Evolutionary conservation across 2,888 invertebrate species (phyloP), one percentile per base, ranked within the genome.

Genomic region (Drosophila pseudotakahashii): DNA sequence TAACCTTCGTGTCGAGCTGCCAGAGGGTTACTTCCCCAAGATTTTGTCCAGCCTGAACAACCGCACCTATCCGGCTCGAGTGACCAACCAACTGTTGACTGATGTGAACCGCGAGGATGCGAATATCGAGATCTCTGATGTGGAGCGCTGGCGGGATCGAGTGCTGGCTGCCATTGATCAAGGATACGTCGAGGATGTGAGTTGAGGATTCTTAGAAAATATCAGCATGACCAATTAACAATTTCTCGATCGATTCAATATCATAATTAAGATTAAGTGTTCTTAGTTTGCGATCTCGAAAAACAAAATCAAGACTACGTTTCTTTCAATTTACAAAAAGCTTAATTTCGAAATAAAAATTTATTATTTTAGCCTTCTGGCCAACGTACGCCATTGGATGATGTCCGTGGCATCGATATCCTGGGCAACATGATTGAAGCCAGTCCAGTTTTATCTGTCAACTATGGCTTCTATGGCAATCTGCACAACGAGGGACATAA

Each of bases 401-500:
- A 26, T 26, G 26, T 26, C 6, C 26, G 26, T 26, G 26, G 26
- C 16, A 96, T 97, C 79, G 96, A 97, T 86, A 92, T 95, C 4
- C 93, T 97, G 34, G 97, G 97, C 23, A 96, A 97, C 91, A 93
- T 97, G 70, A 92, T 97, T 82, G 97, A 97, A 91, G 93, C 96
- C 0, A 94, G 94, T 42, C 93, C 73, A 36, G 41, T 94, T 47
- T 91, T 96, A 34, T 95, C 96, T 26, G 93, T 94, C 7, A 96
- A 97, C 92, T 92, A 93, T 0, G 92, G 92, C 44, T 93, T 95
- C 87, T 97, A 96, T 89, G 97, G 97, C 0, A 95, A 96, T 90
- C 82, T 97, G 47, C 97, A 97, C 91, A 97, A 97, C 92, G 93
- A 95, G 92, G 97, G 96, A 0, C 97, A 97, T 85, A 94, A 96